Conservation (phyloP, 2,797 vertebrate genomes). For the Hoplostethus atlanticus region DNA sequence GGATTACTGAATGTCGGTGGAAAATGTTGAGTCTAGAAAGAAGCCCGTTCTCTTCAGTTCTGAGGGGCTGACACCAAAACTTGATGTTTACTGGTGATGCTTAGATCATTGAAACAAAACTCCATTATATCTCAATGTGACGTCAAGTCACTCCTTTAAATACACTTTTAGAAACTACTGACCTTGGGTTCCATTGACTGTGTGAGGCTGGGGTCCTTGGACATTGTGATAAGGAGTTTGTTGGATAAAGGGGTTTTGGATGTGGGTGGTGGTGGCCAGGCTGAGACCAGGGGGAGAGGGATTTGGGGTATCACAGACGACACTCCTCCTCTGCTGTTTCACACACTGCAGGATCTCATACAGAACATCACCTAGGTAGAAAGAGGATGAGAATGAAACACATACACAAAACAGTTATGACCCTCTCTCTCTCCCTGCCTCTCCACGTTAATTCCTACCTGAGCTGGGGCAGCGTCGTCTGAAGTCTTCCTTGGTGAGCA, state of each 20-base stretch:
- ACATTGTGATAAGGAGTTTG: constrained; percentile 33
- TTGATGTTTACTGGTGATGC: too few relatives aligned
- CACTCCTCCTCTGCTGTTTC: constrained; percentile 87
- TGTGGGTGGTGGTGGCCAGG: background rate
- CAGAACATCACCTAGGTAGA: constrained; percentile 90
- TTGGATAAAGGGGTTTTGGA: constrained; percentile 29
- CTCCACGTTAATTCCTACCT: constrained; percentile 76
- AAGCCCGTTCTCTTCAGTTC: too few relatives aligned
- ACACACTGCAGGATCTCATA: constrained; percentile 94
- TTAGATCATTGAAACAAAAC: too few relatives aligned
- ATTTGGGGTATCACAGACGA: constrained; percentile 68
- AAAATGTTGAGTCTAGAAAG: too few relatives aligned
- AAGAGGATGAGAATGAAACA: constrained; percentile 1
- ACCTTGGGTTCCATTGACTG: constrained; percentile 50
- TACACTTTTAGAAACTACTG: constrained; percentile 5
- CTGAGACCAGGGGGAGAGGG: background rate
- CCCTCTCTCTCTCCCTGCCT: background rate
- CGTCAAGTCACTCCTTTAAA: background rate
- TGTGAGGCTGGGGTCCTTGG: constrained; percentile 45
- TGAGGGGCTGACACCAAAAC: too few relatives aligned
- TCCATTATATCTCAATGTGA: too few relatives aligned
- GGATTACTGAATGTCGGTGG: too few relatives aligned
- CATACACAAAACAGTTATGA: background rate
- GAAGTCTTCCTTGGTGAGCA: constrained; percentile 96
- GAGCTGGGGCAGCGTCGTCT: constrained; percentile 89